Evolutionary conservation across 2,113 vertebrate genomes (phyloP).

Genomic region (Podarcis raffonei): DNA sequence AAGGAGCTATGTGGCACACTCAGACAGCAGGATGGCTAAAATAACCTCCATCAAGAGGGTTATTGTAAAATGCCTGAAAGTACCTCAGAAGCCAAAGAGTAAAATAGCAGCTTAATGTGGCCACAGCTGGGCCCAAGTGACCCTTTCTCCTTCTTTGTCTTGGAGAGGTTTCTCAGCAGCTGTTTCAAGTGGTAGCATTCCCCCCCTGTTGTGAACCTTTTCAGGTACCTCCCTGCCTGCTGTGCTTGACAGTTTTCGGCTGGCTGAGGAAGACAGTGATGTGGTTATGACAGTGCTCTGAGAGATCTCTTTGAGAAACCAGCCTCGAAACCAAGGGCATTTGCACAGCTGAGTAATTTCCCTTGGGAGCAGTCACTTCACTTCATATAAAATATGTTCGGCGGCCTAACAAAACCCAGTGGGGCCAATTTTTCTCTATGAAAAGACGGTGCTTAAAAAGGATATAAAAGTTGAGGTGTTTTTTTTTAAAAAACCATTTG

Average conservation of each 20-base stretch:
- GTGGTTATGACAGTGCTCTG: conserved; percentile 29
- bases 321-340: not conserved
- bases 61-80: not conserved
- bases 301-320: conserved; percentile 29
- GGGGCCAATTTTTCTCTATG: conserved; percentile 14
- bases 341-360: conserved; percentile 46
- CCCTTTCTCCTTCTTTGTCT: not conserved
- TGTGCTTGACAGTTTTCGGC: conserved; percentile 20
- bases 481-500: not conserved
- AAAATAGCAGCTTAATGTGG: not conserved
- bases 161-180: not conserved
- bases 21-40: not conserved
- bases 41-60: not conserved
- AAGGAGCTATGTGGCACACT: not conserved
- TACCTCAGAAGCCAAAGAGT: not conserved
- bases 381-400: conserved; percentile 39
- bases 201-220: not conserved
- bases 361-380: conserved; percentile 36
- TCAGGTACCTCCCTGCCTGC: not conserved
- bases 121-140: conserved; percentile 2
- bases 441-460: conserved; percentile 31
- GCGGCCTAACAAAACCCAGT: conserved; percentile 15
- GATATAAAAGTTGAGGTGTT: not conserved
- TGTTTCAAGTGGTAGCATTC: conserved; percentile 6
- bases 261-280: not conserved